phyloP scores from a whole-genome alignment of 1,140 invertebrate species.

The Papilio machaon region DNA sequence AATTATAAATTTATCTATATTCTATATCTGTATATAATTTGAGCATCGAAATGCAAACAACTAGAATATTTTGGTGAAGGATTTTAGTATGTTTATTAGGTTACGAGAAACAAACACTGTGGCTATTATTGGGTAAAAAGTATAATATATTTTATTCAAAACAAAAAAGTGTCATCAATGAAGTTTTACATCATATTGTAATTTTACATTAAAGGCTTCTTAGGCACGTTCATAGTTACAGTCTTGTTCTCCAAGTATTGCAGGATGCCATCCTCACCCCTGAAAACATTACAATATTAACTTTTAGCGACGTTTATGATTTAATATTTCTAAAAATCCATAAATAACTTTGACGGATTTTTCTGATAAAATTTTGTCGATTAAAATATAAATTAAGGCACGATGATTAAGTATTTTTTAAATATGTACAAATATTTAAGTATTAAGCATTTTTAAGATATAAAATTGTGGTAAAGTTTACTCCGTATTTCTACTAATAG shows the following conservation, averaged over 20 bases:
- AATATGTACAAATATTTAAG: too few species aligned
- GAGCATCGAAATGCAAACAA: too few species aligned
- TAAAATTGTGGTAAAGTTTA: too few species aligned
- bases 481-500: background rate
- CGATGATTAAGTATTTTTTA: too few species aligned
- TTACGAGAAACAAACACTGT: background rate
- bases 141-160: slow-evolving; percentile 4
- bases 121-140: background rate
- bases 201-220: slow-evolving; percentile 59
- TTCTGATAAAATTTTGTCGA: background rate
- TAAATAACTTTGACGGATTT: background rate
- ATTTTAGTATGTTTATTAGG: too few species aligned
- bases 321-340: background rate
- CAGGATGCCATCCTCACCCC: slow-evolving; percentile 88
- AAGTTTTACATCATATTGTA: background rate
- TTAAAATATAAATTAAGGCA: too few species aligned
- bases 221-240: slow-evolving; percentile 84
- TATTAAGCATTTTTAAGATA: too few species aligned
- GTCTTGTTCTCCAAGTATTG: slow-evolving; percentile 91
- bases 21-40: too few species aligned
- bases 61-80: too few species aligned
- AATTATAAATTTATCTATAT: too few species aligned
- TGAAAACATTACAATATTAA: slow-evolving; percentile 48
- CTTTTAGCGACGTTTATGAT: slow-evolving; percentile 11
- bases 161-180: background rate